Percentiles rank a stretch among this genome's conserved stretches.
Conservation (phyloP, 2,888 invertebrate genomes). For the Ennomos fuscantarius region DNA sequence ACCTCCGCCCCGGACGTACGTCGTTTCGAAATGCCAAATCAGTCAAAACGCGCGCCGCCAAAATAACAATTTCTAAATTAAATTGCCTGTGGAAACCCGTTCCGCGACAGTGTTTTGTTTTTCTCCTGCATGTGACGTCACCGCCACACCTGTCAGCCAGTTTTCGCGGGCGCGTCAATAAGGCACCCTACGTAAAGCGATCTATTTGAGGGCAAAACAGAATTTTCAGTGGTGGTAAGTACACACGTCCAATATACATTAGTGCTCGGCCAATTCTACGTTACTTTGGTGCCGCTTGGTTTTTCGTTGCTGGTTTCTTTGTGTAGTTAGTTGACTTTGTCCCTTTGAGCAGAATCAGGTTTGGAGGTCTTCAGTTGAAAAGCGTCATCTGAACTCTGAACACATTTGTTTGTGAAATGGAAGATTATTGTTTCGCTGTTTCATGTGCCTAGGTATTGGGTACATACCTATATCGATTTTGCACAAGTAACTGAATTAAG, state of each 20-base stretch:
- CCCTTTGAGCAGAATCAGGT: slow-evolving; percentile 2
- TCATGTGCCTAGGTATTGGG: slow-evolving; percentile 16
- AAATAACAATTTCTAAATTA: slow-evolving; percentile 72
- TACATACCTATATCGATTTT: slow-evolving; percentile 16
- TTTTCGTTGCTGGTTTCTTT: slow-evolving; percentile 11
- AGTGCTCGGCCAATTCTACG: slow-evolving; percentile 18
- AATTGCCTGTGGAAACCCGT: slow-evolving; percentile 49
- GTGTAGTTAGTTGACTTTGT: slow-evolving; percentile 20
- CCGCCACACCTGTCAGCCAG: slow-evolving; percentile 36
- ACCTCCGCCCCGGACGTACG: slow-evolving; percentile 52
- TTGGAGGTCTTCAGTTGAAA: slow-evolving; percentile 5
- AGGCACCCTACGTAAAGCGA: slow-evolving; percentile 48
- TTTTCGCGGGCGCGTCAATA: slow-evolving; percentile 50
- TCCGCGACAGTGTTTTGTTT: slow-evolving; percentile 43
- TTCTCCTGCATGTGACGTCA: slow-evolving; percentile 51
- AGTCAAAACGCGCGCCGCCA: slow-evolving; percentile 61
- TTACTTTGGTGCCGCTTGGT: slow-evolving; percentile 12
- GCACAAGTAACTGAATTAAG: slow-evolving; percentile 1
- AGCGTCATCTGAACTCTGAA: slow-evolving; percentile 2
- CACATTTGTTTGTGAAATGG: slow-evolving; percentile 17
- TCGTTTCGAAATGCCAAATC: slow-evolving; percentile 35
- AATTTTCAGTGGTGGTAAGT: slow-evolving; percentile 53
- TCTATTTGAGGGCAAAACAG: slow-evolving; percentile 50
- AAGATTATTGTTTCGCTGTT: slow-evolving; percentile 18
- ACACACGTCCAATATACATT: slow-evolving; percentile 30